Evolutionary conservation across 2,113 vertebrate species (phyloP), one percentile per base, ranked within the genome.

Genomic region (Cynocephalus volans): DNA sequence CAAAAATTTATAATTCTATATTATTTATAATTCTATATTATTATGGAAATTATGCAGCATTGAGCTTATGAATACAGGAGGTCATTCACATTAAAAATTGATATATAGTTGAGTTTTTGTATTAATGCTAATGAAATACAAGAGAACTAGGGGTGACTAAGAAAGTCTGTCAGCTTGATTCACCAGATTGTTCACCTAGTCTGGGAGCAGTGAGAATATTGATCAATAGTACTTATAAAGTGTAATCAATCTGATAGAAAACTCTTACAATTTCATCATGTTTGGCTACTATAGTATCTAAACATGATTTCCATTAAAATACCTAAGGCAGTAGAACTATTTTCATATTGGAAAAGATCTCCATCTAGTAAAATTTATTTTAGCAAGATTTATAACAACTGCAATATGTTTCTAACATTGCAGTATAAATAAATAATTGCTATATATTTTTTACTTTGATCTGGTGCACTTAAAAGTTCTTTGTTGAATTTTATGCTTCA

Each of bases 401-500:
- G 45, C 45, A 90, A 86, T 79, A 93, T 89, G 50, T 93, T 93
- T 87, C 70, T 84, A 91, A 84, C 28, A 81, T 28, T 15, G 23
- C 36, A 50, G 23, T 50, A n/a, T 67, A 97, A 96, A 94, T 95
- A 97, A 96, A 15, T 70, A 80, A 58, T 93, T 62, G 28, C 28
- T 72, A n/a, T 50, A 24, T 45, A 12, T 95, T 81, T 97, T 84
- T 62, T 64, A 54, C 21, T 95, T 87, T 95, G n/a, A 65, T 89
- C 10, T 10, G 18, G 19, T 82, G 7, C 45, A 94, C 60, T 96
- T 92, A 91, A 96, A 89, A 97, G 3, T 54, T 95, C 36, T 83
- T 79, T 94, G 18, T 31, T 98, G 90, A 96, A 88, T 88, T 96
- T 96, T 92, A 94, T 70, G 36, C n/a, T 94, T 96, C 88, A 93